A percentile compares a stretch with the other conserved stretches of the same genome.
These are phyloP conservation scores for Lithosia quadra DNA, from an alignment of 2,888 invertebrate species.

Conservation along the genomic window DNA sequence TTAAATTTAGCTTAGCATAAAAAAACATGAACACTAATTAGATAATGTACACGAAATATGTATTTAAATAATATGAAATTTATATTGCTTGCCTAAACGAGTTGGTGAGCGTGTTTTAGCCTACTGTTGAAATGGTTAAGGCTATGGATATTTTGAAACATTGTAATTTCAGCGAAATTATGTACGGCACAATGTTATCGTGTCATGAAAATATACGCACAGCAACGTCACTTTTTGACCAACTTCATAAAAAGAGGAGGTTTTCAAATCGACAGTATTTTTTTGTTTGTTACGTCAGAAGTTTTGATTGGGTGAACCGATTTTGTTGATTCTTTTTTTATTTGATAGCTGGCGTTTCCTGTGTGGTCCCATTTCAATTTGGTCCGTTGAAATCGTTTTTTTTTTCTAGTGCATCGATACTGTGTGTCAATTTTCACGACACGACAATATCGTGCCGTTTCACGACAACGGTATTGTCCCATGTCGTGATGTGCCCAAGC, in stretches of 20 bases:
- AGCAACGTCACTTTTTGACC: too few species aligned
- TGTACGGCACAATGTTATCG: too few species aligned
- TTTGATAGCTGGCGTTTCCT: too few species aligned
- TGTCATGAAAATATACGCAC: too few species aligned
- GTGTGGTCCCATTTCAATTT: too few species aligned
- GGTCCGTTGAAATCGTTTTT: too few species aligned
- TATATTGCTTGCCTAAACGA: neutral
- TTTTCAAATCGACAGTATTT: too few species aligned
- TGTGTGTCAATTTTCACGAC: neutral
- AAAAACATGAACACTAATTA: neutral
- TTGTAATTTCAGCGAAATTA: neutral
- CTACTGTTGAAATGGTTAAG: neutral
- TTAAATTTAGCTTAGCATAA: neutral
- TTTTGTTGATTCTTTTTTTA: too few species aligned
- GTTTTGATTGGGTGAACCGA: too few species aligned
- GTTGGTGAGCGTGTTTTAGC: neutral
- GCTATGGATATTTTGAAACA: neutral
- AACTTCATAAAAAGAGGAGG: too few species aligned
- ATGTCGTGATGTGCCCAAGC: conserved; percentile 21
- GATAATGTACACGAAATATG: neutral
- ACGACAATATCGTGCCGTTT: neutral
- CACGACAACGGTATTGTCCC: neutral
- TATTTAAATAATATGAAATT: neutral
- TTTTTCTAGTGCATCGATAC: too few species aligned
- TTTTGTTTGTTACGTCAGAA: too few species aligned